Evolutionary conservation across 2,797 vertebrate species (phyloP), one percentile per base, ranked within the genome.

Genomic region (Margarornis squamiger): DNA sequence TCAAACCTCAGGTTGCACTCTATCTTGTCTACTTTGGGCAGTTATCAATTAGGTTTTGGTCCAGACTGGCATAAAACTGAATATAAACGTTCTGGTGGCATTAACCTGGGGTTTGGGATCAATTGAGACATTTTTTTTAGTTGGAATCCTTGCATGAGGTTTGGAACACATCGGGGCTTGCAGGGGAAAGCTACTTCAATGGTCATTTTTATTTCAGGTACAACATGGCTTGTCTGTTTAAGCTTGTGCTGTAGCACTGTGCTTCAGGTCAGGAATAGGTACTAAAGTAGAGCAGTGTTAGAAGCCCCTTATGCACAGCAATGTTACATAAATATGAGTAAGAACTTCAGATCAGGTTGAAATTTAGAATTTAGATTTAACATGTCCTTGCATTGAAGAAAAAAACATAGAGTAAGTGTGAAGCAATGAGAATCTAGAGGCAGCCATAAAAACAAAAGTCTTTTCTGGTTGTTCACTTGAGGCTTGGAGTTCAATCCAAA

Each of bases 321-420:
- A 0, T 76, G 39, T 45, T 82, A 62, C 39, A 55, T 72, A 79
- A 82, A 84, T 84, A 62, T 39, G 61, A 73, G 45, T 34, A 63
- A 92, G 41, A 49, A 52, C 51, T 85, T 36, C 39, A 85, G 66
- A 78, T 80, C 62, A 92, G 30, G 38, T 55, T 0, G 0, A 43
- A 94, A 79, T 87, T 91, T 89, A 62, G 83, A 92, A 85, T 89
- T 92, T 78, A 68, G 66, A 70, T 81, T 49, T 52, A 32, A 34
- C 17, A 9, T 0, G 1, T 84, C 58, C 55, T 85, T 81, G 58
- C 4, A 21, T 52, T 86, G 48, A 16, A 51, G 43, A 14, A 49
- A 43, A 73, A 38, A n/a, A n/a, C n/a, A n/a, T n/a, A n/a, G 29
- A 32, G 14, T 43, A 7, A 61, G 17, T 29, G 30, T 23, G 22